These are phyloP conservation scores for Pterostichus madidus DNA, from an alignment of 2,888 invertebrate genomes.

Conservation along the genomic window DNA sequence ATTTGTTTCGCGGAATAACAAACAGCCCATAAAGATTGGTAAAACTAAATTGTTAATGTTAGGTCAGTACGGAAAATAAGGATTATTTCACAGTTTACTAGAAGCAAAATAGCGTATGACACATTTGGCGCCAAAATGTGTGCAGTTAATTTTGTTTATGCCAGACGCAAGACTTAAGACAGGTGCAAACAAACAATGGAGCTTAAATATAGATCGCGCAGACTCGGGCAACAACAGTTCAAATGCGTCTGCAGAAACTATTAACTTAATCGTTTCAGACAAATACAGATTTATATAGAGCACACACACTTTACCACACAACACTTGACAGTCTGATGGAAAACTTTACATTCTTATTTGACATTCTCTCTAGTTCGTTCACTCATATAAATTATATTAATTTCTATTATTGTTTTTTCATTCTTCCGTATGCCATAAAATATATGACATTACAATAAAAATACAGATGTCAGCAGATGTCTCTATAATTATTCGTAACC, in stretches of 20 bases:
- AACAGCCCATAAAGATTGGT: slow-evolving; percentile 20
- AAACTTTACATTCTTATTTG: slow-evolving; percentile 7
- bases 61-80: slow-evolving; percentile 1
- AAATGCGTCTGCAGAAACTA: slow-evolving; percentile 13
- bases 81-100: slow-evolving; percentile 55
- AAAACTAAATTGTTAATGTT: slow-evolving; percentile 16
- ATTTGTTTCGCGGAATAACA: slow-evolving; percentile 48
- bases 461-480: no score
- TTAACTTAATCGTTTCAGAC: slow-evolving; percentile 35
- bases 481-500: no score
- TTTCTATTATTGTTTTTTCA: no score
- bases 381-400: no score
- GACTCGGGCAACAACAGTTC: slow-evolving; percentile 37
- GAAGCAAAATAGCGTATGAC: slow-evolving; percentile 55
- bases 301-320: slow-evolving; percentile 20
- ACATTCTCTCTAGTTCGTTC: slow-evolving; percentile 9
- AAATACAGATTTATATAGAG: slow-evolving; percentile 46
- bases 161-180: slow-evolving; percentile 27
- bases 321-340: background rate
- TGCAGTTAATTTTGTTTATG: slow-evolving; percentile 48
- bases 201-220: slow-evolving; percentile 28
- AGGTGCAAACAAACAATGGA: slow-evolving; percentile 52
- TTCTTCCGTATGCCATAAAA: no score
- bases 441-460: no score
- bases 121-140: slow-evolving; percentile 55